Conservation (phyloP, 2,888 invertebrate species). For the Tortrix viridana region DNA sequence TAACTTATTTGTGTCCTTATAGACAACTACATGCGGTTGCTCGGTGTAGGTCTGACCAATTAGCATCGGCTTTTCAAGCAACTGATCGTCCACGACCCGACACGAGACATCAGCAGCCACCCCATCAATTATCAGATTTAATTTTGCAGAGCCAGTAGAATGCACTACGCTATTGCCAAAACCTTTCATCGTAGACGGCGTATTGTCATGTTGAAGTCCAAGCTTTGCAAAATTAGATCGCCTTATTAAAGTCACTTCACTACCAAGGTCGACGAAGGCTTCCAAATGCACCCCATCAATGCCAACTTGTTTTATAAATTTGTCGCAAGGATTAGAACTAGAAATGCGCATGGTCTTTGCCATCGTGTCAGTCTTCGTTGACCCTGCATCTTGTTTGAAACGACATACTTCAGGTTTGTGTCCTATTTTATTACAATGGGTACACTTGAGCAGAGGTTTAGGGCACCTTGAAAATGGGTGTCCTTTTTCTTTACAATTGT, state of each 20-base stretch:
- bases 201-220: slow-evolving; percentile 25
- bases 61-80: slow-evolving; percentile 27
- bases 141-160: slow-evolving; percentile 10
- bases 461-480: slow-evolving; percentile 26
- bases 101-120: slow-evolving; percentile 23
- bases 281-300: slow-evolving; percentile 4
- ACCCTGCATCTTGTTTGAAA: no score
- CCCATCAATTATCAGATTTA: slow-evolving; percentile 27
- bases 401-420: no score
- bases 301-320: slow-evolving; percentile 26
- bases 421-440: slow-evolving; percentile 15
- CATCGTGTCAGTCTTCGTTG: no score
- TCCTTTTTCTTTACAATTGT: slow-evolving; percentile 31
- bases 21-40: slow-evolving; percentile 32
- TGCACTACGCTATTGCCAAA: slow-evolving; percentile 33
- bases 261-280: slow-evolving; percentile 39
- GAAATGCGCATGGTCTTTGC: slow-evolving; percentile 27
- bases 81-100: slow-evolving; percentile 28
- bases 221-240: slow-evolving; percentile 16
- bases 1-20: slow-evolving; percentile 27
- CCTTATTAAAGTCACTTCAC: slow-evolving; percentile 32
- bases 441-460: slow-evolving; percentile 30
- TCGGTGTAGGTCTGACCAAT: slow-evolving; percentile 38
- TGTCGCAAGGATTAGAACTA: slow-evolving; percentile 16
- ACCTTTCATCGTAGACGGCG: slow-evolving; percentile 21